A percentile compares a stretch with the other conserved stretches of the same genome.
phyloP scores from a whole-genome alignment of 2,888 invertebrate genomes.

The Erebia ligea region DNA sequence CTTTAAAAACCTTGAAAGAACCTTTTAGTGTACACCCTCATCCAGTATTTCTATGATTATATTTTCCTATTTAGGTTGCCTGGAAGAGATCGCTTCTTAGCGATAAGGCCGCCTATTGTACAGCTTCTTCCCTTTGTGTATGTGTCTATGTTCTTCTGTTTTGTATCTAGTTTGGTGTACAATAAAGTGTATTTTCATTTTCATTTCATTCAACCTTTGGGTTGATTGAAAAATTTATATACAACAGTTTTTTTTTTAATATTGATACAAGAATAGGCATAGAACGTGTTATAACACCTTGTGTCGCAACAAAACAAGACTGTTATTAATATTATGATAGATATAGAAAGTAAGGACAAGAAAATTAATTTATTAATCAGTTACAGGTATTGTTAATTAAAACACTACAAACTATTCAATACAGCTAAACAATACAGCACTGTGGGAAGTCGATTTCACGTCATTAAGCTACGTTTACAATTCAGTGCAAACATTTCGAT shows the following conservation, averaged over 20 bases:
- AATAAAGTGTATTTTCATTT: too few relatives aligned
- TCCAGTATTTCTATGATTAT: too few relatives aligned
- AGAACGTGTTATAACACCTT: background rate
- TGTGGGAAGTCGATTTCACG: slow-evolving; percentile 35
- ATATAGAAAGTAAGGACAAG: slow-evolving; percentile 24
- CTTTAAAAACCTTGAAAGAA: background rate
- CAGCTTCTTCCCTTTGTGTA: too few relatives aligned
- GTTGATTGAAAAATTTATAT: background rate
- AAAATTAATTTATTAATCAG: slow-evolving; percentile 25
- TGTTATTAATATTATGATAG: slow-evolving; percentile 16
- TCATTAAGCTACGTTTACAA: slow-evolving; percentile 13
- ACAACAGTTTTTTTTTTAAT: background rate
- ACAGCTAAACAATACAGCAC: slow-evolving; percentile 27
- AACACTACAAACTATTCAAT: slow-evolving; percentile 26
- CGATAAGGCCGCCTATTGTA: too few relatives aligned
- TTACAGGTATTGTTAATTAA: slow-evolving; percentile 26
- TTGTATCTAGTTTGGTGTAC: too few relatives aligned
- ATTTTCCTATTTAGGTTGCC: too few relatives aligned
- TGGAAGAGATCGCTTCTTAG: too few relatives aligned
- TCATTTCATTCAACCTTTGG: too few relatives aligned
- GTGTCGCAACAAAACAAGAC: slow-evolving; percentile 12
- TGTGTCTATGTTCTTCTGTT: too few relatives aligned
- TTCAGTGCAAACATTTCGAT: background rate
- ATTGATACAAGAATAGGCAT: background rate
- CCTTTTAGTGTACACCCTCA: too few relatives aligned